These are phyloP conservation scores for Ceratitis capitata DNA, from an alignment of 1,140 invertebrate species.

Conservation along the genomic window DNA sequence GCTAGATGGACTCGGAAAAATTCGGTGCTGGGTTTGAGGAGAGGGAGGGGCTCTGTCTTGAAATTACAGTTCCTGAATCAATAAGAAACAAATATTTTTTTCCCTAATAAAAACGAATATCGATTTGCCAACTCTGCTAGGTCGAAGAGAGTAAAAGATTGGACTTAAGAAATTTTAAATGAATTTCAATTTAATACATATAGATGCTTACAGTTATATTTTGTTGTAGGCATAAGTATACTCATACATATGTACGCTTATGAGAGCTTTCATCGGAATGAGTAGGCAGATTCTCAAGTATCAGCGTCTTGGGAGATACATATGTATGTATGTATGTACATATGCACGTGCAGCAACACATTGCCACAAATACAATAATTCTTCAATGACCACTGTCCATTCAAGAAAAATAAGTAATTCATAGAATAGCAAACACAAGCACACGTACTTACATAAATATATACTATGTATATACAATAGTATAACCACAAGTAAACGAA, in stretches of 20 bases:
- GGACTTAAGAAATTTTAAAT: no score
- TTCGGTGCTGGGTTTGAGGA: no score
- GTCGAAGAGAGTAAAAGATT: no score
- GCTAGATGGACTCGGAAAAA: no score
- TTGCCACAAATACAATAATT: neutral
- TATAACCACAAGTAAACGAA: neutral
- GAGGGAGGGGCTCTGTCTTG: no score
- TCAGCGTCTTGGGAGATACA: neutral
- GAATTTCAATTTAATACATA: no score
- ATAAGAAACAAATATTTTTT: no score
- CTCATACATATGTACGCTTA: neutral
- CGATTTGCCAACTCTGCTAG: no score
- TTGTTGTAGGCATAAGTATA: no score
- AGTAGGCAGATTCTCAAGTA: neutral
- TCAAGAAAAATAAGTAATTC: neutral
- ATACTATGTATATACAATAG: neutral
- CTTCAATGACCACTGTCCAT: neutral
- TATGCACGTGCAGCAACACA: neutral
- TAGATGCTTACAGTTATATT: no score
- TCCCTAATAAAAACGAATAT: no score
- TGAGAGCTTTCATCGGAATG: neutral
- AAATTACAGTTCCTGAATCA: no score
- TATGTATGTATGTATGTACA: neutral
- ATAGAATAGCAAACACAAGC: neutral
- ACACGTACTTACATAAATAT: neutral